phyloP scores from a whole-genome alignment of 2,888 invertebrate genomes.

The Zootermopsis nevadensis region DNA sequence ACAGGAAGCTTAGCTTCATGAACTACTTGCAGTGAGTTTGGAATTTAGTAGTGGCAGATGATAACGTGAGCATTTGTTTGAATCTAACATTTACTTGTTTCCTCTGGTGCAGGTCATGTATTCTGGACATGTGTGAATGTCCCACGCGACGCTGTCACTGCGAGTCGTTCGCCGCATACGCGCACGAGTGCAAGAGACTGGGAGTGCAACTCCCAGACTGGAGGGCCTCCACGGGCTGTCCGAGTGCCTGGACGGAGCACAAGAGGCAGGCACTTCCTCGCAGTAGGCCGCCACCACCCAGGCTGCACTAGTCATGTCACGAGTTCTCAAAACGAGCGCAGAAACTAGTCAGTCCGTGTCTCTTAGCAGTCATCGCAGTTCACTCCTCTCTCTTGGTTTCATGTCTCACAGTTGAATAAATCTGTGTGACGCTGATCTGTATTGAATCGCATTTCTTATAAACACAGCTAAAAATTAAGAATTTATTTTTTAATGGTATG shows the following conservation, averaged over 20 bases:
- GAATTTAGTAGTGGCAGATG: conserved; percentile 17
- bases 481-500: too few relatives aligned
- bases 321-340: not conserved
- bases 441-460: too few relatives aligned
- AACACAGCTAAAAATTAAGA: too few relatives aligned
- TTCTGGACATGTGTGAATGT: conserved; percentile 90
- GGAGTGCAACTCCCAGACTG: conserved; percentile 80
- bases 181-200: conserved; percentile 84
- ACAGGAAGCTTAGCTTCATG: conserved; percentile 23
- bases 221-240: conserved; percentile 77
- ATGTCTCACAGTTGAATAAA: not conserved
- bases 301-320: conserved; percentile 38
- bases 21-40: conserved; percentile 16
- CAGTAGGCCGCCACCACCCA: conserved; percentile 38
- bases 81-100: too few relatives aligned
- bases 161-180: conserved; percentile 89
- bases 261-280: conserved; percentile 49
- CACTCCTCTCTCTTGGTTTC: not conserved
- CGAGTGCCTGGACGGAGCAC: conserved; percentile 61
- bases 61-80: not conserved
- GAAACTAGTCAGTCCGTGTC: conserved; percentile 48
- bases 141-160: conserved; percentile 85
- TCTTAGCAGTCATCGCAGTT: conserved; percentile 28
- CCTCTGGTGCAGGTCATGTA: conserved; percentile 72
- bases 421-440: not conserved